phyloP scores from a whole-genome alignment of 2,888 invertebrate species.

The Oscheius myriophilus region DNA sequence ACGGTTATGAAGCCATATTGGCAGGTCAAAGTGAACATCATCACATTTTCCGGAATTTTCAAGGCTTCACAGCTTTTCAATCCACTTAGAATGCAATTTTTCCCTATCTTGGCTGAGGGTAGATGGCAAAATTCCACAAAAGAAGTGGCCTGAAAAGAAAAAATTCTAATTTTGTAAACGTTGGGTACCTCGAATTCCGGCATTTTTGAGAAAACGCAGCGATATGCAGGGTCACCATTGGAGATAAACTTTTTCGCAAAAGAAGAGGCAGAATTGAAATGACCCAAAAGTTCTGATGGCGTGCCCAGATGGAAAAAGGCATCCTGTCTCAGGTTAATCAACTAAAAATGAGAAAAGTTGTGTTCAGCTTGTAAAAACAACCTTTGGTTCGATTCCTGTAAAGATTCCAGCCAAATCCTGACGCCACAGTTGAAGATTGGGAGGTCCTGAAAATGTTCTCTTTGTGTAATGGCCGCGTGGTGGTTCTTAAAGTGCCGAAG shows the following conservation, averaged over 20 bases:
- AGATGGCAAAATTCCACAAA: conserved; percentile 16
- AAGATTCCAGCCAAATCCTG: conserved; percentile 9
- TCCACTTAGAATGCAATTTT: conserved; percentile 32
- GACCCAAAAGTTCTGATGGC: conserved; percentile 36
- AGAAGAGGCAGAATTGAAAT: conserved; percentile 26
- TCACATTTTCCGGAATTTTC: conserved; percentile 24
- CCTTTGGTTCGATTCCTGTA: background rate
- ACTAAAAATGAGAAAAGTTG: conserved; percentile 27
- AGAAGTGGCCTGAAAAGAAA: conserved; percentile 4
- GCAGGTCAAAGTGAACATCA: conserved; percentile 35
- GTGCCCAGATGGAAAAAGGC: conserved; percentile 55
- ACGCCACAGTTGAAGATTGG: conserved; percentile 9
- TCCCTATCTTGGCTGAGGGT: conserved; percentile 19
- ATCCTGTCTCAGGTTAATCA: conserved; percentile 35
- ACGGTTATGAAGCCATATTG: conserved; percentile 36
- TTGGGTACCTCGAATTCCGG: background rate
- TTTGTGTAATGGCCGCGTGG: background rate
- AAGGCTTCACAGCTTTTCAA: conserved; percentile 12
- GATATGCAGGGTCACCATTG: background rate
- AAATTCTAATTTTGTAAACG: background rate
- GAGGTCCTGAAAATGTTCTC: conserved; percentile 2
- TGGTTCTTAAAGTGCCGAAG: background rate
- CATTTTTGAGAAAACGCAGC: background rate
- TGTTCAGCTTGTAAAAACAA: background rate
- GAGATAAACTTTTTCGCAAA: conserved; percentile 21